These are phyloP conservation scores for Holothuria leucospilota DNA, from an alignment of 53 echinoderm and acorn worm genomes.

Conservation along the genomic window DNA sequence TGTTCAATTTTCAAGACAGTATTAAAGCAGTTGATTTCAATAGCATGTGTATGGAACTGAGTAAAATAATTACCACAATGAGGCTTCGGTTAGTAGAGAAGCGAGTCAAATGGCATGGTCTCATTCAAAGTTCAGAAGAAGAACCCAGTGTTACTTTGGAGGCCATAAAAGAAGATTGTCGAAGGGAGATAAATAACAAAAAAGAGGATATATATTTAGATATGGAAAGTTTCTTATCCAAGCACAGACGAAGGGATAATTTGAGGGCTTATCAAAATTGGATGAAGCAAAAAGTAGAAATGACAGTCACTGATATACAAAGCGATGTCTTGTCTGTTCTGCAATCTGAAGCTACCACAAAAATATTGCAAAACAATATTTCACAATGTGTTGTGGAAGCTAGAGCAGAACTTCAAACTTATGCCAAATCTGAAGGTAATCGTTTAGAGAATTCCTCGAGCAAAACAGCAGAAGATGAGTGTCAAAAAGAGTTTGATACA, in stretches of 20 bases:
- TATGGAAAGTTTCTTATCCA: not conserved
- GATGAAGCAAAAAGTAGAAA: not conserved
- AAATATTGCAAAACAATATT: slow-evolving; percentile 2
- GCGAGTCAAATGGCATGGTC: not conserved
- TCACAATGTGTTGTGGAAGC: not conserved
- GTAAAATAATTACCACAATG: not conserved
- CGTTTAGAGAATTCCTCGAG: not conserved
- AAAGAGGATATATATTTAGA: not conserved
- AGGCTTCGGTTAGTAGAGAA: not conserved
- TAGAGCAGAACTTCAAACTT: not conserved
- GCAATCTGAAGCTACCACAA: not conserved
- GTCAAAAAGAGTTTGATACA: not conserved
- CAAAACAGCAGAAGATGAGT: not conserved
- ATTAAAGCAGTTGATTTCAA: slow-evolving; percentile 13
- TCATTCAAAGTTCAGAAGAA: not conserved
- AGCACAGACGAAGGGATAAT: not conserved
- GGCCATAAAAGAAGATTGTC: not conserved
- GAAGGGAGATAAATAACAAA: not conserved
- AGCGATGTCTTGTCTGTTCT: not conserved
- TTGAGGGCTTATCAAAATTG: not conserved
- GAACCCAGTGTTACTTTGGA: not conserved
- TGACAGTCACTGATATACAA: not conserved
- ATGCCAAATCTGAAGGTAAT: not conserved
- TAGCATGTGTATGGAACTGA: slow-evolving; percentile 3
- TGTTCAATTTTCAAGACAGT: slow-evolving; percentile 28